phyloP scores from a whole-genome alignment of 2,888 invertebrate genomes.

The Machimus rusticus region DNA sequence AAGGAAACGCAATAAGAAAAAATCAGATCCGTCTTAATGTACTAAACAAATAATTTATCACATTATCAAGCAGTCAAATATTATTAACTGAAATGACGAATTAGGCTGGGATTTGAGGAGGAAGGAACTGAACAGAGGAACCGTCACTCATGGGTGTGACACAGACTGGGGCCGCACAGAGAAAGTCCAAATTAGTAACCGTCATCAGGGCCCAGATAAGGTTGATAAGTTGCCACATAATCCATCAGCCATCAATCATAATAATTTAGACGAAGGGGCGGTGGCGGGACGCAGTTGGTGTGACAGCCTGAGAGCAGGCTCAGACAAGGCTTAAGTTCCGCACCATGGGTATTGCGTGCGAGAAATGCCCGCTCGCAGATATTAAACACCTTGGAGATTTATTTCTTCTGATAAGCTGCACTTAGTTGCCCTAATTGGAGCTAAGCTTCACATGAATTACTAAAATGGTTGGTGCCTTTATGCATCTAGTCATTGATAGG shows the following conservation, averaged over 20 bases:
- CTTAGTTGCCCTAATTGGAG: not conserved
- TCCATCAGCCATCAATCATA: slow-evolving; percentile 50
- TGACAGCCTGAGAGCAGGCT: slow-evolving; percentile 39
- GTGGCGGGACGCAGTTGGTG: slow-evolving; percentile 29
- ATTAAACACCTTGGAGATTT: not conserved
- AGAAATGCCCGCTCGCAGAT: not conserved
- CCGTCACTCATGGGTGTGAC: not conserved
- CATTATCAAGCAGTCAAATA: slow-evolving; percentile 47
- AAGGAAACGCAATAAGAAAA: slow-evolving; percentile 44
- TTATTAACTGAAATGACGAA: slow-evolving; percentile 48
- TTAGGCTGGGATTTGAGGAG: slow-evolving; percentile 37
- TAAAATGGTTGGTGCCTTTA: not conserved
- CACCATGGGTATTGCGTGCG: not conserved
- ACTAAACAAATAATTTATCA: slow-evolving; percentile 48
- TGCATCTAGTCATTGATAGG: not conserved
- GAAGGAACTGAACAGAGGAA: slow-evolving; percentile 4
- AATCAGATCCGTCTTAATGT: slow-evolving; percentile 41
- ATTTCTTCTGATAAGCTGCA: not conserved
- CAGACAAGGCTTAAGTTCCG: not conserved
- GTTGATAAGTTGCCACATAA: slow-evolving; percentile 48
- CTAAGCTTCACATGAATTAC: not conserved
- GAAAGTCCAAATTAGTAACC: slow-evolving; percentile 45
- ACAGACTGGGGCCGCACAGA: not conserved
- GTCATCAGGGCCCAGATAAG: slow-evolving; percentile 45
- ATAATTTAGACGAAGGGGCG: slow-evolving; percentile 42